Evolutionary conservation across 2,797 vertebrate species (phyloP).

Genomic region (Cirrhinus mrigala): DNA sequence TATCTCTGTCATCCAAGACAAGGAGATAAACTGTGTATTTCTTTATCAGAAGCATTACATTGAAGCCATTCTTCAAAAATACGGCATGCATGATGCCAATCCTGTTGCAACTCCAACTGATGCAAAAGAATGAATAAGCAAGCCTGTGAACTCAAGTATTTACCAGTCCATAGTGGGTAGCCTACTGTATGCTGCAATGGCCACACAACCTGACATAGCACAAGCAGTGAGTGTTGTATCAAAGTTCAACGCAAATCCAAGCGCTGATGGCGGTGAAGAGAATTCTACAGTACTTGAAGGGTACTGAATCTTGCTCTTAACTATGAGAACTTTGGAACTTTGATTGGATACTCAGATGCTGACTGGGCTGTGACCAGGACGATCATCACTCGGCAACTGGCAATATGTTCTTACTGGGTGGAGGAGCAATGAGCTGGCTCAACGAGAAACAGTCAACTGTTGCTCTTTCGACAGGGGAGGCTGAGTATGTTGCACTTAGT

Average conservation of each 20-base stretch:
- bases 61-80: constrained; percentile 56
- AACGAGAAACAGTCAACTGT: constrained; percentile 60
- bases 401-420: constrained; percentile 55
- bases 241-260: constrained; percentile 60
- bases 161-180: constrained; percentile 55
- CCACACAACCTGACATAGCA: constrained; percentile 38
- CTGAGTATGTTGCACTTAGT: constrained; percentile 54
- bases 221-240: constrained; percentile 60
- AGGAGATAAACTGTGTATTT: constrained; percentile 47
- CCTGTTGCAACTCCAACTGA: constrained; percentile 57
- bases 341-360: constrained; percentile 28
- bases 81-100: constrained; percentile 59
- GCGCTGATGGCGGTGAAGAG: constrained; percentile 58
- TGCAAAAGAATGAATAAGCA: constrained; percentile 47
- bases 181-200: constrained; percentile 12
- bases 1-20: constrained; percentile 57
- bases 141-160: constrained; percentile 46
- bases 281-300: constrained; percentile 45
- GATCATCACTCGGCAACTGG: constrained; percentile 40
- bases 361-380: constrained; percentile 52
- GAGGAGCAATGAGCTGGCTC: constrained; percentile 54
- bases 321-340: constrained; percentile 49
- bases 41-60: constrained; percentile 54
- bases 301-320: constrained; percentile 56
- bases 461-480: constrained; percentile 59